Evolutionary conservation across 2,888 invertebrate species (phyloP).

Genomic region (Sminthurides aquaticus): DNA sequence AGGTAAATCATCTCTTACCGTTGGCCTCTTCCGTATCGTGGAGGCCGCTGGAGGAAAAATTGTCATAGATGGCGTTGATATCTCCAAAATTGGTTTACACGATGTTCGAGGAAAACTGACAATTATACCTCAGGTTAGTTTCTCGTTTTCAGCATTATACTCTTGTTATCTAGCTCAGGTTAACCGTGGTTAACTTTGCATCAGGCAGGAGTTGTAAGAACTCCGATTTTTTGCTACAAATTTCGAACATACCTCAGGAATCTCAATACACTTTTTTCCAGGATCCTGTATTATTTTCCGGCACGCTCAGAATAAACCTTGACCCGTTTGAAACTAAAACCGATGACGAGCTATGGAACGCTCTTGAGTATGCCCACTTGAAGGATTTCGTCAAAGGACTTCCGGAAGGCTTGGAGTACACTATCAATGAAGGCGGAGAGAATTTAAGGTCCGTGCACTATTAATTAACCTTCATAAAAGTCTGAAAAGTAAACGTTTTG

Average conservation of each 20-base stretch:
- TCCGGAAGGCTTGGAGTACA: slow-evolving; percentile 44
- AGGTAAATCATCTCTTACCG: slow-evolving; percentile 82
- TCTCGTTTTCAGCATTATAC: neutral
- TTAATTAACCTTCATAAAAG: too few species aligned
- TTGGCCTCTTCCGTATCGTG: slow-evolving; percentile 81
- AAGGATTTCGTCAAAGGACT: slow-evolving; percentile 45
- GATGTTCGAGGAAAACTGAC: slow-evolving; percentile 74
- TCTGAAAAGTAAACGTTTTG: too few species aligned
- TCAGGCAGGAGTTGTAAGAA: too few species aligned
- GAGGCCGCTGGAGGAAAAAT: slow-evolving; percentile 76
- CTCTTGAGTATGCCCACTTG: slow-evolving; percentile 53
- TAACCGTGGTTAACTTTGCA: neutral
- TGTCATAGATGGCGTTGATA: slow-evolving; percentile 73
- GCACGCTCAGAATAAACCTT: slow-evolving; percentile 52
- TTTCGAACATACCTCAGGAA: neutral
- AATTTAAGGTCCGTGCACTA: slow-evolving; percentile 46
- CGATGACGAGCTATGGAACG: slow-evolving; percentile 53
- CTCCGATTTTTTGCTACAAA: too few species aligned
- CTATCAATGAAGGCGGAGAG: slow-evolving; percentile 47
- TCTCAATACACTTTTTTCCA: slow-evolving; percentile 39
- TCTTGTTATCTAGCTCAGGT: neutral
- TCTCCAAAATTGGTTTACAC: slow-evolving; percentile 74
- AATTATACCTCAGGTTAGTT: slow-evolving; percentile 54
- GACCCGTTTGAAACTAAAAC: slow-evolving; percentile 52
- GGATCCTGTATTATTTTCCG: slow-evolving; percentile 57